These are phyloP conservation scores for Tetanocera ferruginea DNA, from an alignment of 2,888 invertebrate species.

Conservation along the genomic window DNA sequence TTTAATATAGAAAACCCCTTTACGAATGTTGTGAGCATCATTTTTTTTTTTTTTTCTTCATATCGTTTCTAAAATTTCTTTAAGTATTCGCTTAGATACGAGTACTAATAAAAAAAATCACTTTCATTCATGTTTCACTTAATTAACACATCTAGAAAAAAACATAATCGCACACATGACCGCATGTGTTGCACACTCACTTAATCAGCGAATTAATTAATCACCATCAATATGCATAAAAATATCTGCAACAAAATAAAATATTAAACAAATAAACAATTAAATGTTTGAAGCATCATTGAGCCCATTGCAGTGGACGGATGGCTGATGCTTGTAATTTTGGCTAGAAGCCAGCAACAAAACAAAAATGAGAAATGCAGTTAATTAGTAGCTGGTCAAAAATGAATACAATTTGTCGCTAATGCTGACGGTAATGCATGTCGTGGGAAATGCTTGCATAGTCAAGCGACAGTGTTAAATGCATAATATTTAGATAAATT, in stretches of 20 bases:
- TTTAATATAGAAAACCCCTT: no score
- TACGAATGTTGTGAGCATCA: no score
- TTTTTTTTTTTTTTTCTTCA: no score
- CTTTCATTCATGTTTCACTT: not conserved
- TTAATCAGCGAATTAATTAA: slow-evolving; percentile 43
- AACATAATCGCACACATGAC: slow-evolving; percentile 1
- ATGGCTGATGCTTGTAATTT: not conserved
- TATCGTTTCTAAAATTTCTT: no score
- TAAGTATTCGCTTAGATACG: no score
- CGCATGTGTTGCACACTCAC: slow-evolving; percentile 30
- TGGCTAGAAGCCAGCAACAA: slow-evolving; percentile 26
- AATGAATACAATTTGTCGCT: not conserved
- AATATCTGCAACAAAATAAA: not conserved
- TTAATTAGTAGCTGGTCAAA: slow-evolving; percentile 8
- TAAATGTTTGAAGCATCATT: not conserved
- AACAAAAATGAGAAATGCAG: not conserved
- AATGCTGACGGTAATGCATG: not conserved
- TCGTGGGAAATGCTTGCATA: not conserved
- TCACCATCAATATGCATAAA: slow-evolving; percentile 13
- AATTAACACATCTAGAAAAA: not conserved
- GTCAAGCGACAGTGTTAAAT: not conserved
- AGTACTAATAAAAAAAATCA: no score
- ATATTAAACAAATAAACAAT: not conserved
- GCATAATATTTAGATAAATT: not conserved
- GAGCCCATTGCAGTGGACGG: not conserved